Evolutionary conservation across 2,888 invertebrate species (phyloP), one percentile per base, ranked within the genome.

Genomic region (Brachylomia viminalis): DNA sequence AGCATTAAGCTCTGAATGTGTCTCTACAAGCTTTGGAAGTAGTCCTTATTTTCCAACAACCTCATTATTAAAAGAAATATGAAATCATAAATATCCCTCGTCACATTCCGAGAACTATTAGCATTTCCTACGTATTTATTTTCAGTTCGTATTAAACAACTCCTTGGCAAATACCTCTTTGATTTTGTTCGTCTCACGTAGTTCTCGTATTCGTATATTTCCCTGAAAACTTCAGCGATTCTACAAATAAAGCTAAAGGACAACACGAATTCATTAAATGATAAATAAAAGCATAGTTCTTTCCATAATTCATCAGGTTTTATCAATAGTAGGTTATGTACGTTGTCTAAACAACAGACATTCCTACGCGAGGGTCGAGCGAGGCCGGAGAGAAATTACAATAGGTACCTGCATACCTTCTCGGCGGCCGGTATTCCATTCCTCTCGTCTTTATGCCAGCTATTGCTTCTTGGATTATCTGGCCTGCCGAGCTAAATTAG

Each of bases 391-490:
- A 83, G 86, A 85, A 73, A 88, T 88, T 88, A 88, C 88, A 88
- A 86, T 86, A 76, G 84, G 85, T 87, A 87, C 87, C 86, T 84
- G 88, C 88, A 88, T 88, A 82, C 88, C 88, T 83, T 62, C 74
- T 71, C 49, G 67, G 80, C 79, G 78, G 87, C 61, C 72, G 87
- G 87, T 87, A 88, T 88, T 88, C 80, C 89, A 86, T 85, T 80
- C 86, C 88, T 86, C 88, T 87, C 87, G 87, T 83, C 88, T 88
- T 88, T 87, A 87, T 84, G 81, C 87, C 86, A 83, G 81, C 86
- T 88, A 84, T 87, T 88, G 88, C 88, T 86, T 84, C 87, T 87
- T 80, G 80, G 79, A 87, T 87, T 88, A 88, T 88, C 82, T 86
- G 84, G 71, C 79, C 79, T 82, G 68, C 77, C 67, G 54, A 80